phyloP scores from a whole-genome alignment of 2,113 vertebrate genomes.

The Crotophaga sulcirostris region DNA sequence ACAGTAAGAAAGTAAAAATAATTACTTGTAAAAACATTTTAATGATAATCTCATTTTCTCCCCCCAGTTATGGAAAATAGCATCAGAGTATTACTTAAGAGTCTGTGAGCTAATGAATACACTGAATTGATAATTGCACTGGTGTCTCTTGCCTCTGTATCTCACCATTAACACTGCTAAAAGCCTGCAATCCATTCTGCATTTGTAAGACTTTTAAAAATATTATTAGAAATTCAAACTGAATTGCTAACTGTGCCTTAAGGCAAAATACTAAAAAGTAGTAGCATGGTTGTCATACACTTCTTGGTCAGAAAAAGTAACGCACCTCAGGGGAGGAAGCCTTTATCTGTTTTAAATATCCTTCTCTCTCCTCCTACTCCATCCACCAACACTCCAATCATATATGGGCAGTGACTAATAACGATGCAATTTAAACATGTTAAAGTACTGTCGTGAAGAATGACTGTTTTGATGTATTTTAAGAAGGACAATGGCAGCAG shows the following conservation, averaged over 20 bases:
- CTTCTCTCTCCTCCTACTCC: not conserved
- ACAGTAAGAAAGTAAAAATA: constrained; percentile 18
- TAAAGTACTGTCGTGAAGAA: not conserved
- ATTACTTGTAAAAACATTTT: not conserved
- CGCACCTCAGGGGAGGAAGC: not conserved
- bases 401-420: constrained; percentile 14
- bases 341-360: constrained; percentile 22
- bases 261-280: not conserved
- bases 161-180: not conserved
- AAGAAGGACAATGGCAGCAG: not conserved
- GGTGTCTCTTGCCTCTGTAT: not conserved
- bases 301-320: constrained; percentile 5
- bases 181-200: not conserved
- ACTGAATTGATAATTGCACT: not conserved
- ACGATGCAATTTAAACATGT: not conserved
- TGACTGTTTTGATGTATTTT: not conserved
- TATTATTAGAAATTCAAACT: constrained; percentile 28
- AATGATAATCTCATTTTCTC: not conserved
- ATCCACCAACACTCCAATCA: not conserved
- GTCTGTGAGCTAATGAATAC: not conserved
- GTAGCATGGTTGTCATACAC: not conserved
- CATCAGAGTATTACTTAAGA: not conserved
- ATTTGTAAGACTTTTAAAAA: not conserved
- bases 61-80: not conserved
- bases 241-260: constrained; percentile 1